These are phyloP conservation scores for Parapristionchus giblindavisi DNA, from an alignment of 2,888 invertebrate genomes.

Conservation along the genomic window DNA sequence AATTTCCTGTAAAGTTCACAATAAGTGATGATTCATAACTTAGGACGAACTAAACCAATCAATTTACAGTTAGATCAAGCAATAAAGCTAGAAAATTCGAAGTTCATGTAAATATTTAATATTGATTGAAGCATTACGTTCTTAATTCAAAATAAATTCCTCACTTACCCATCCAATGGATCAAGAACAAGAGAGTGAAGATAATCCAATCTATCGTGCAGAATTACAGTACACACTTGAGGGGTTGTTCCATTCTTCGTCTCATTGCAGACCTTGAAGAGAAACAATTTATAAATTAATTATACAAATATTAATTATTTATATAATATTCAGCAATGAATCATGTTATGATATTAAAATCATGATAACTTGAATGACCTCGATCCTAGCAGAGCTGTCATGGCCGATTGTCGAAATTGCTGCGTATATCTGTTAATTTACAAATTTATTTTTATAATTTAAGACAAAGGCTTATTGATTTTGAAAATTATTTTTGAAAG, in stretches of 20 bases:
- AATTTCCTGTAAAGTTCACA: no score
- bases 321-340: background rate
- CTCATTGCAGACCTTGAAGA: background rate
- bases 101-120: no score
- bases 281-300: background rate
- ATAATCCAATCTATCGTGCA: slow-evolving; percentile 44
- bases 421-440: slow-evolving; percentile 16
- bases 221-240: slow-evolving; percentile 38
- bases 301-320: no score
- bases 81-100: no score
- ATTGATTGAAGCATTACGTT: no score
- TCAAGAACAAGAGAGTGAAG: slow-evolving; percentile 51
- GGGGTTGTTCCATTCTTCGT: background rate
- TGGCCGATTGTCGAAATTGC: slow-evolving; percentile 34
- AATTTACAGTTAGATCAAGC: no score
- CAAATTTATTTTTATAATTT: background rate
- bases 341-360: background rate
- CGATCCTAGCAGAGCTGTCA: slow-evolving; percentile 35
- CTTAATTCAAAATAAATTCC: no score
- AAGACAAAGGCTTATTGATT: background rate
- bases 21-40: no score
- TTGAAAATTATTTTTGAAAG: background rate
- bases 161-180: slow-evolving; percentile 52
- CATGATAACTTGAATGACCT: background rate
- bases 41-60: no score